Evolutionary conservation across 2,113 vertebrate species (phyloP).

Genomic region (Chloropsis hardwickii): DNA sequence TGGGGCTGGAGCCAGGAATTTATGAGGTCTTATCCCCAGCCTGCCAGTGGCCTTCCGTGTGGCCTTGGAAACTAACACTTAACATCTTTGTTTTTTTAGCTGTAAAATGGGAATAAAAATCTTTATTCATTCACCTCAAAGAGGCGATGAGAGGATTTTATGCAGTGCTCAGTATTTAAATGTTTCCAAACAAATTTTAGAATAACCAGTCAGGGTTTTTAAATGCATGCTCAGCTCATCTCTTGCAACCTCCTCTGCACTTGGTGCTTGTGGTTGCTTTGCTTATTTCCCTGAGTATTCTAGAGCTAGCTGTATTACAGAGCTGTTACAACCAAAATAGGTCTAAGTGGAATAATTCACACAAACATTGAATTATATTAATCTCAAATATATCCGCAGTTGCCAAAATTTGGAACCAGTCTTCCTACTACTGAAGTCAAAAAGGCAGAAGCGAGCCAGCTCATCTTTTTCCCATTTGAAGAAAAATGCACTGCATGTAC

Average conservation of each 20-base stretch:
- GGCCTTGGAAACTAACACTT: conserved; percentile 33
- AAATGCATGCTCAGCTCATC: conserved; percentile 18
- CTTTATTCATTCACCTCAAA: conserved; percentile 59
- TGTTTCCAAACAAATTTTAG: conserved; percentile 50
- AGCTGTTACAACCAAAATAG: conserved; percentile 1
- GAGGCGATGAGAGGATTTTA: conserved; percentile 54
- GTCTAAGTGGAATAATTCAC: not conserved
- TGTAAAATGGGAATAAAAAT: conserved; percentile 46
- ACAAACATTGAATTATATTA: not conserved
- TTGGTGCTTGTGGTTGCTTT: not conserved
- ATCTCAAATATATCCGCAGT: not conserved
- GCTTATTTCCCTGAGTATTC: conserved; percentile 2
- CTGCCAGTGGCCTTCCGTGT: not conserved
- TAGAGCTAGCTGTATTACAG: conserved; percentile 10
- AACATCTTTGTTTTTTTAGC: not conserved
- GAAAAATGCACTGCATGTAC: not conserved
- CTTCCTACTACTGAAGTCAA: not conserved
- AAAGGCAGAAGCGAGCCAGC: not conserved
- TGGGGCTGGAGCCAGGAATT: conserved; percentile 53
- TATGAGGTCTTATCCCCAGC: not conserved
- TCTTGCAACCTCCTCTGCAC: conserved; percentile 34
- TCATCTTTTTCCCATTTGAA: conserved; percentile 6
- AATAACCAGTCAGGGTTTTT: conserved; percentile 13
- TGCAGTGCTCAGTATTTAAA: conserved; percentile 36
- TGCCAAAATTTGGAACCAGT: conserved; percentile 16